Conservation (phyloP, 2,797 vertebrate species). For the Smutsia gigantea region DNA sequence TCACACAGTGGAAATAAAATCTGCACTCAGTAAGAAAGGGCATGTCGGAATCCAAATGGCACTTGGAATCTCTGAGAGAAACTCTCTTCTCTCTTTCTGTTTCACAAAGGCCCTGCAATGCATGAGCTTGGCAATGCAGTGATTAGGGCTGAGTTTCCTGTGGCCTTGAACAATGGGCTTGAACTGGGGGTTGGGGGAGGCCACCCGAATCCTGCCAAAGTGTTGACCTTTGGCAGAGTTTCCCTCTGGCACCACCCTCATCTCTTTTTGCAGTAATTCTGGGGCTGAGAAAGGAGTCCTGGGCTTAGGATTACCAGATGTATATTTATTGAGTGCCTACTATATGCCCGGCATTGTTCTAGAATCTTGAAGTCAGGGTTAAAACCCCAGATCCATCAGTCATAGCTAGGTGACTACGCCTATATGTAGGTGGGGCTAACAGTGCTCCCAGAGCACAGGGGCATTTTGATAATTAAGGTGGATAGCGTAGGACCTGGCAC, state of each 20-base stretch:
- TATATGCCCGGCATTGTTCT: background rate
- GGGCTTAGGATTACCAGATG: background rate
- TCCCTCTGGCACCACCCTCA: background rate
- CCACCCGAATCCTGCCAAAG: accelerated
- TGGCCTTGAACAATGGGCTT: accelerated
- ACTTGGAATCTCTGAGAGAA: background rate
- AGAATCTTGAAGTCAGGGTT: background rate
- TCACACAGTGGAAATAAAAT: background rate
- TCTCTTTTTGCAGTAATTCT: background rate
- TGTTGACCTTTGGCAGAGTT: background rate
- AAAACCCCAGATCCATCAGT: background rate
- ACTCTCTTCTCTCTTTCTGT: background rate
- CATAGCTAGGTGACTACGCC: accelerated
- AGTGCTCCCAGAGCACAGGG: background rate
- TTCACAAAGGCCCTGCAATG: background rate
- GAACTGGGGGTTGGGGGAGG: background rate
- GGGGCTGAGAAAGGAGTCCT: background rate
- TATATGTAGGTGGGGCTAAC: background rate
- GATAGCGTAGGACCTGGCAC: background rate
- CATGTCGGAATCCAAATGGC: background rate
- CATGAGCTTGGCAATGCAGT: accelerated
- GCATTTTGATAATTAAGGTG: background rate
- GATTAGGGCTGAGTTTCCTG: background rate
- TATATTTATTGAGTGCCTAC: background rate
- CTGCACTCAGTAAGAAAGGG: background rate